Conservation (phyloP, 2,797 vertebrate genomes). For the Myotis daubentonii region DNA sequence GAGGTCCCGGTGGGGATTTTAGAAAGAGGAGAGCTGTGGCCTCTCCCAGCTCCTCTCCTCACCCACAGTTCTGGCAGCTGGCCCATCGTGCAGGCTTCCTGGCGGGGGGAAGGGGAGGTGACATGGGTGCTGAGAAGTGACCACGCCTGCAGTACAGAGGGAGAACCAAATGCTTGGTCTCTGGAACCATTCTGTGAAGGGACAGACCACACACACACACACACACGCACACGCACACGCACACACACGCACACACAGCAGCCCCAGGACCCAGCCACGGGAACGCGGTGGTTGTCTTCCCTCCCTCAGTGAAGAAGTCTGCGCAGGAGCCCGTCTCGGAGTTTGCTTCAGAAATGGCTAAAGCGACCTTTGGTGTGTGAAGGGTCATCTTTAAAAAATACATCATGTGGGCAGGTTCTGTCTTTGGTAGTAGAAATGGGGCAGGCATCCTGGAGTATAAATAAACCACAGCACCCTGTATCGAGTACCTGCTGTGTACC, state of each 20-base stretch:
- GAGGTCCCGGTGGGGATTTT: neutral
- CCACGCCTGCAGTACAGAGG: neutral
- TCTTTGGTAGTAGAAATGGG: conserved; percentile 16
- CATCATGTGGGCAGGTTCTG: neutral
- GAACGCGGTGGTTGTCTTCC: rapidly evolving
- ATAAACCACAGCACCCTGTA: neutral
- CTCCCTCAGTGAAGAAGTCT: rapidly evolving
- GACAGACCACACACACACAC: neutral
- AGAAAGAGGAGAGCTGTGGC: no score
- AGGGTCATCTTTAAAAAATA: conserved; percentile 28
- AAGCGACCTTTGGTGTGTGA: neutral
- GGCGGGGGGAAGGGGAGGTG: neutral
- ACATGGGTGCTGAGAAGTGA: neutral
- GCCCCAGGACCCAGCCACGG: neutral
- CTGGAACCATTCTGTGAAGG: neutral
- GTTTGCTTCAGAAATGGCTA: neutral
- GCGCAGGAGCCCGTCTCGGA: neutral
- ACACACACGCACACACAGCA: neutral
- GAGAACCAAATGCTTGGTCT: neutral
- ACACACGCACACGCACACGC: neutral
- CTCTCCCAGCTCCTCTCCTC: neutral
- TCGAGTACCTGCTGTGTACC: conserved; percentile 24
- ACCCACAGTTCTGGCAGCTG: neutral
- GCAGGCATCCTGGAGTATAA: neutral
- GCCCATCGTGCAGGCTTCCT: neutral